Evolutionary conservation across 2,113 vertebrate species (phyloP).

Genomic region (Chlorodrepanis virens): DNA sequence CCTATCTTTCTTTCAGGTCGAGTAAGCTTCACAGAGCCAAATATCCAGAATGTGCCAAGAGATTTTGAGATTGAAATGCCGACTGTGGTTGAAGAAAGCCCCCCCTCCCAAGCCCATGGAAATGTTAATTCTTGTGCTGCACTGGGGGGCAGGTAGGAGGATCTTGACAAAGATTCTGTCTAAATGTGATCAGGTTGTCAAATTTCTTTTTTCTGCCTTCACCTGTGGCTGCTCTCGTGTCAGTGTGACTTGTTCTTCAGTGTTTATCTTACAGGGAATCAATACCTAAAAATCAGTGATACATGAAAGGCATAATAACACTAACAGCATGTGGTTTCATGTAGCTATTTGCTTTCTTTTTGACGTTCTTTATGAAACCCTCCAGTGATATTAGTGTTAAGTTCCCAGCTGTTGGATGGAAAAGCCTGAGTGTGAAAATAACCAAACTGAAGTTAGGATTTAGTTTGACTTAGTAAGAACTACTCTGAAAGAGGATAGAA

Average conservation of each 20-base stretch:
- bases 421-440: not conserved
- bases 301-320: not conserved
- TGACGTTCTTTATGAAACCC: not conserved
- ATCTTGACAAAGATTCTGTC: not conserved
- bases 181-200: not conserved
- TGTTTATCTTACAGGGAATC: not conserved
- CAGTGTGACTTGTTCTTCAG: not conserved
- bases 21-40: constrained; percentile 92
- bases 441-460: not conserved
- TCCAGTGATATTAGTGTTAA: not conserved
- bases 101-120: constrained; percentile 72
- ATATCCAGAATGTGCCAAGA: constrained; percentile 96
- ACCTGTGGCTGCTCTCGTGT: not conserved
- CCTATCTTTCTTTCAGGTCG: constrained; percentile 77
- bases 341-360: not conserved
- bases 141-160: constrained; percentile 60
- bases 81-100: constrained; percentile 82
- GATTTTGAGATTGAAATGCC: constrained; percentile 95
- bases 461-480: not conserved
- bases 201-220: not conserved
- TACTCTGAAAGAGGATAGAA: not conserved
- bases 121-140: not conserved
- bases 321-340: not conserved
- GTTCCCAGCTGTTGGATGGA: not conserved
- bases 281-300: not conserved